A percentile compares a stretch with the other conserved stretches of the same genome.
These are phyloP conservation scores for Habropoda laboriosa DNA, from an alignment of 1,140 invertebrate species.

Conservation along the genomic window DNA sequence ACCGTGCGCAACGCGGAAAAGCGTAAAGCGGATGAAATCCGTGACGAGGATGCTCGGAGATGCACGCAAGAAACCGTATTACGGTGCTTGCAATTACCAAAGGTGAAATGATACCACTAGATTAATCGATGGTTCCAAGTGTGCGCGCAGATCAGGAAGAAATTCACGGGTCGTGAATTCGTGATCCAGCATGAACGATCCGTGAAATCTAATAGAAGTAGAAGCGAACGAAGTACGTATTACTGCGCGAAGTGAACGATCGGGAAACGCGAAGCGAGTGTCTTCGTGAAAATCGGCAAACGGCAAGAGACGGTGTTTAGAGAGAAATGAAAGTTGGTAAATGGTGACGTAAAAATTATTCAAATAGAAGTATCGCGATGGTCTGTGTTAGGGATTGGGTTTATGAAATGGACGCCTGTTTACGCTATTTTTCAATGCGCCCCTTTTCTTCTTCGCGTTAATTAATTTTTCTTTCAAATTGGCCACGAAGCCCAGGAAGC, in stretches of 20 bases:
- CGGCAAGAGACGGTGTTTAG: too few relatives aligned
- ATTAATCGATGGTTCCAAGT: neutral
- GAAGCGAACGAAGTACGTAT: neutral
- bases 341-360: neutral
- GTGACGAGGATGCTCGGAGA: constrained; percentile 29
- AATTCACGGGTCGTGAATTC: neutral
- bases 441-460: too few relatives aligned
- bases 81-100: neutral
- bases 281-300: too few relatives aligned
- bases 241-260: neutral
- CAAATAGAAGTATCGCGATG: neutral
- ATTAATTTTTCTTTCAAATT: too few relatives aligned
- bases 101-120: neutral
- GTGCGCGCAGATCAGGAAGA: neutral
- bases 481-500: too few relatives aligned
- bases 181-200: neutral
- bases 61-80: constrained; percentile 1
- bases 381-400: too few relatives aligned
- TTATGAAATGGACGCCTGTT: too few relatives aligned
- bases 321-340: too few relatives aligned
- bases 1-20: constrained; percentile 38
- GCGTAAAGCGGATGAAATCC: constrained; percentile 35
- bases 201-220: neutral
- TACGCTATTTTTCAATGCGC: too few relatives aligned
- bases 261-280: too few relatives aligned